Evolutionary conservation across 2,888 invertebrate species (phyloP), one percentile per base, ranked within the genome.

Genomic region (Hirtodrosophila trivittata): DNA sequence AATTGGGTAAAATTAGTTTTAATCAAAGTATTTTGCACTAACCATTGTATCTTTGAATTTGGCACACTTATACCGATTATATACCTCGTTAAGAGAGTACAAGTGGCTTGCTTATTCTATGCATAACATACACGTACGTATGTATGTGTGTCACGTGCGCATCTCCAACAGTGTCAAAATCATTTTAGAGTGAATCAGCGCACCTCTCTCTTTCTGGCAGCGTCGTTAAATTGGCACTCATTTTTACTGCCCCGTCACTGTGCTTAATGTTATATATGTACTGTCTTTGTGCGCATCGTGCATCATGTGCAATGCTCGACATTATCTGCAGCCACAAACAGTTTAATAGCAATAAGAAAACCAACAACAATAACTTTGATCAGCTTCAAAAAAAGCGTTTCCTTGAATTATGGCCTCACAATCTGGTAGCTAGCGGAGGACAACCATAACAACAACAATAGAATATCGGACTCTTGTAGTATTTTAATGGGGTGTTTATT

Each of bases 191-290:
- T 72, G 73, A 69, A 72, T 72, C 67, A 47, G 43, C 51, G 14
- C 35, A 18, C 39, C 37, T 43, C 51, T 50, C 64, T 37, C 54
- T 55, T 18, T 49, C 46, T 8, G 16, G 3, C 49, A 38, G 18
- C 13, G 33, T 55, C 67, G 51, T 66, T 72, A 49, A 72, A 45
- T 66, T 55, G 30, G 33, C 55, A 32, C 38, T 51, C 32, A 39
- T 62, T 72, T 73, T 73, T 51, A 62, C 30, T 58, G 74, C 63
- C 32, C 42, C 39, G 41, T 71, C 69, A 67, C 47, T 45, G 43
- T 49, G 63, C 60, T 58, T 55, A 55, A 63, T 51, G 43, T 58
- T 74, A 63, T 63, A 51, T 68, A 50, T 56, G 35, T 18, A 8
- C n/a, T 39, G 42, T 39, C 28, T 13, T 21, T 21, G 3, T 21